A percentile compares a stretch with the other conserved stretches of the same genome.
Evolutionary conservation across 2,113 vertebrate genomes (phyloP).

Genomic region (Enhydra lutris): DNA sequence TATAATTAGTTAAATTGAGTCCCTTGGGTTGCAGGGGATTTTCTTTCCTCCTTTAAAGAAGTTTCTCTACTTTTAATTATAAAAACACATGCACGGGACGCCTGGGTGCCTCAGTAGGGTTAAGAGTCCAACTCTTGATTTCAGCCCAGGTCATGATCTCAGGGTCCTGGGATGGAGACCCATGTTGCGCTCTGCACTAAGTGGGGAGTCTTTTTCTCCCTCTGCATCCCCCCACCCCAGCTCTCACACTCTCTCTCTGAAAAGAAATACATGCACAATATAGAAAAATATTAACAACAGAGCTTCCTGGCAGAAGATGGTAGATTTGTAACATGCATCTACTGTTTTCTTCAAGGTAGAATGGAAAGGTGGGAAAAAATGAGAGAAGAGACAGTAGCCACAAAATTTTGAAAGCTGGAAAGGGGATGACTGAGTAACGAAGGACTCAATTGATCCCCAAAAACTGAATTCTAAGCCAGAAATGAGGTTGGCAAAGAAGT

Average conservation of each 20-base stretch:
- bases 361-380: background rate
- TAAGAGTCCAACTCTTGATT: background rate
- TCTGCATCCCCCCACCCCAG: background rate
- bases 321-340: background rate
- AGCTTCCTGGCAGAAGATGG: background rate
- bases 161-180: background rate
- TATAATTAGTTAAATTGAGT: background rate
- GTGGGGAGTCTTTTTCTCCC: background rate
- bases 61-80: background rate
- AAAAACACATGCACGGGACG: background rate
- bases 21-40: background rate
- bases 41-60: background rate
- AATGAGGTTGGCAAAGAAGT: background rate
- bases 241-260: background rate
- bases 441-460: background rate
- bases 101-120: background rate
- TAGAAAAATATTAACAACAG: background rate
- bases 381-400: background rate
- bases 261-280: background rate
- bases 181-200: fast-evolving
- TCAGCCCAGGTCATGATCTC: background rate
- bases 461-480: background rate
- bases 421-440: background rate
- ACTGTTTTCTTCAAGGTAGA: background rate
- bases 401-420: background rate